Evolutionary conservation across 2,888 invertebrate genomes (phyloP).

Genomic region (Campaea margaritaria): DNA sequence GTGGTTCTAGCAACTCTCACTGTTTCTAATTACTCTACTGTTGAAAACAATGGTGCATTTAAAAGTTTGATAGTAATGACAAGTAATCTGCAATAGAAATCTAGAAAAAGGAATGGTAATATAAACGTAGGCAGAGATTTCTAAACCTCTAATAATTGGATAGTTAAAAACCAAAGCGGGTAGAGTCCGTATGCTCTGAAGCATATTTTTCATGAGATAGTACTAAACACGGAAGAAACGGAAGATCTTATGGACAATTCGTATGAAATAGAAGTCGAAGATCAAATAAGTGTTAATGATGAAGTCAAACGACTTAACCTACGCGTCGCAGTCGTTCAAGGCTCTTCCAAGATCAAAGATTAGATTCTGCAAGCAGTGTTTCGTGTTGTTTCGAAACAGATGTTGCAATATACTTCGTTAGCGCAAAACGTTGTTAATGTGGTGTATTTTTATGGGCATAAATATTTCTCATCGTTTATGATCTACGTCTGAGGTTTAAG

Average conservation of each 20-base stretch:
- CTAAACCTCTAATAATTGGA: too few species aligned
- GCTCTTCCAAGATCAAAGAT: slow-evolving; percentile 43
- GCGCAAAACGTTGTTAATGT: slow-evolving; percentile 19
- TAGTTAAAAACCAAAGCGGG: too few species aligned
- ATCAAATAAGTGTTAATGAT: slow-evolving; percentile 24
- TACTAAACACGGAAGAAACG: too few species aligned
- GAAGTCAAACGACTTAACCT: slow-evolving; percentile 26
- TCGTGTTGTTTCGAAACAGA: slow-evolving; percentile 33
- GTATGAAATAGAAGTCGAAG: not conserved
- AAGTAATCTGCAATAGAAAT: slow-evolving; percentile 8
- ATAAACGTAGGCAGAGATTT: too few species aligned
- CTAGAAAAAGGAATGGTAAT: slow-evolving; percentile 1
- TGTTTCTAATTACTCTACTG: slow-evolving; percentile 15
- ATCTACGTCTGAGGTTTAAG: not conserved
- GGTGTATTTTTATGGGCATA: slow-evolving; percentile 17
- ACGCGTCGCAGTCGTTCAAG: slow-evolving; percentile 35
- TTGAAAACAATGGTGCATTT: slow-evolving; percentile 19
- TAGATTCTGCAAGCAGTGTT: slow-evolving; percentile 34
- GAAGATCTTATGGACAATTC: too few species aligned
- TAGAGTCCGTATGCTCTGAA: too few species aligned
- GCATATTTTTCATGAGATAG: too few species aligned
- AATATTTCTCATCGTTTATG: slow-evolving; percentile 14
- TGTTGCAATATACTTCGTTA: slow-evolving; percentile 35
- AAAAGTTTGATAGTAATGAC: slow-evolving; percentile 6
- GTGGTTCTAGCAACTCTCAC: slow-evolving; percentile 8